phyloP scores from a whole-genome alignment of 2,888 invertebrate species.

The Euclidia mi region DNA sequence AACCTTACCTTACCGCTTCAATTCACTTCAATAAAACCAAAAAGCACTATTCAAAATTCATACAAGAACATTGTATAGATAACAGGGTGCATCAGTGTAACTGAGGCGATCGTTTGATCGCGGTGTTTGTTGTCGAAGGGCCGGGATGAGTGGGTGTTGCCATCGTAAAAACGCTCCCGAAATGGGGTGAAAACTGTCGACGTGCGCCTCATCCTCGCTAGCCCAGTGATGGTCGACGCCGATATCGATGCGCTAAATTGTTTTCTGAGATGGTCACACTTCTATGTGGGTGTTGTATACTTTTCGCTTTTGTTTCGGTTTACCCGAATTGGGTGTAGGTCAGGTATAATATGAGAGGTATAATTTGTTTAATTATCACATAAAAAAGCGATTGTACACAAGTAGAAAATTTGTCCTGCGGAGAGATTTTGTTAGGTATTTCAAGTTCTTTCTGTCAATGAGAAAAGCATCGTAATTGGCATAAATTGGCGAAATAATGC shows the following conservation, averaged over 20 bases:
- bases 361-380: no score
- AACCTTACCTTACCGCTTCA: no score
- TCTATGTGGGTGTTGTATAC: background rate
- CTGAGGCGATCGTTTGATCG: constrained; percentile 48
- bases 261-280: background rate
- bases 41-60: background rate
- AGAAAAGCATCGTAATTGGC: no score
- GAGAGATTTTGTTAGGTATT: no score
- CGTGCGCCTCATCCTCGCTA: constrained; percentile 66
- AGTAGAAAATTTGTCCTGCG: no score
- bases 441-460: no score
- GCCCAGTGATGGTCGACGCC: constrained; percentile 47
- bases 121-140: constrained; percentile 52
- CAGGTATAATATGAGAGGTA: no score
- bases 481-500: no score
- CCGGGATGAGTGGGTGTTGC: constrained; percentile 62
- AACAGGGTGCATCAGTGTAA: constrained; percentile 28
- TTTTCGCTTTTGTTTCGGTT: background rate
- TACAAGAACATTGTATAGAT: constrained; percentile 15
- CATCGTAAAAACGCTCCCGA: constrained; percentile 76
- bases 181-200: constrained; percentile 83
- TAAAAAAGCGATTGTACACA: no score
- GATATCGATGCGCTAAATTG: constrained; percentile 46
- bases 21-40: background rate
- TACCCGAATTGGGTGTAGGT: no score